phyloP scores from a whole-genome alignment of 2,113 vertebrate species.

The Isichthys henryi region DNA sequence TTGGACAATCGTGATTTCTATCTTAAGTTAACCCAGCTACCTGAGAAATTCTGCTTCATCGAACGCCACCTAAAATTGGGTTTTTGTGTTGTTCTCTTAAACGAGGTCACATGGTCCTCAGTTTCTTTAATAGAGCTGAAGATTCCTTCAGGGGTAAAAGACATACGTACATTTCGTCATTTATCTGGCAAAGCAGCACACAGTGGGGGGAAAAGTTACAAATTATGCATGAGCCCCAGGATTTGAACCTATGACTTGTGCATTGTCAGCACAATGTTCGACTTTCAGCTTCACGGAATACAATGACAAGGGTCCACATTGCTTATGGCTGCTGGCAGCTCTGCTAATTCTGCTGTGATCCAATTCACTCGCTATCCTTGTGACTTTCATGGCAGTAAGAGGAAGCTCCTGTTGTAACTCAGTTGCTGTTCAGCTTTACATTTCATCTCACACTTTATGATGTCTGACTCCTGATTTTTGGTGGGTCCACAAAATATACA shows the following conservation, averaged over 20 bases:
- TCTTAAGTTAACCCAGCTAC: not conserved
- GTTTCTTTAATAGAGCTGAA: not conserved
- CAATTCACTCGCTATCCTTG: not conserved
- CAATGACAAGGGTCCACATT: not conserved
- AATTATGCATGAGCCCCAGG: not conserved
- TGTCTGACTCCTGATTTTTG: not conserved
- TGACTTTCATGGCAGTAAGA: not conserved
- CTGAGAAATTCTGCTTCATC: not conserved
- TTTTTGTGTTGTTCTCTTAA: not conserved
- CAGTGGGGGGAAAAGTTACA: not conserved
- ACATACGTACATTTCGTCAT: not conserved
- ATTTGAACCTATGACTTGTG: not conserved
- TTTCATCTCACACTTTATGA: not conserved
- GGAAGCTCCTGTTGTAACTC: not conserved
- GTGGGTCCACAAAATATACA: not conserved
- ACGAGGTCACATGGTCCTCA: not conserved
- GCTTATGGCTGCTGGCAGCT: not conserved
- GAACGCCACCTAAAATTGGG: not conserved
- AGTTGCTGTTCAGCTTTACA: not conserved
- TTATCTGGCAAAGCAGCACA: not conserved
- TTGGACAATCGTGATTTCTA: not conserved
- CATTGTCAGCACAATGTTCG: not conserved
- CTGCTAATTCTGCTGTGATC: not conserved
- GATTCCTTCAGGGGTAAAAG: not conserved
- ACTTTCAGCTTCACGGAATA: not conserved